Evolutionary conservation across 2,888 invertebrate genomes (phyloP).

Genomic region (Allolobophora icterica): DNA sequence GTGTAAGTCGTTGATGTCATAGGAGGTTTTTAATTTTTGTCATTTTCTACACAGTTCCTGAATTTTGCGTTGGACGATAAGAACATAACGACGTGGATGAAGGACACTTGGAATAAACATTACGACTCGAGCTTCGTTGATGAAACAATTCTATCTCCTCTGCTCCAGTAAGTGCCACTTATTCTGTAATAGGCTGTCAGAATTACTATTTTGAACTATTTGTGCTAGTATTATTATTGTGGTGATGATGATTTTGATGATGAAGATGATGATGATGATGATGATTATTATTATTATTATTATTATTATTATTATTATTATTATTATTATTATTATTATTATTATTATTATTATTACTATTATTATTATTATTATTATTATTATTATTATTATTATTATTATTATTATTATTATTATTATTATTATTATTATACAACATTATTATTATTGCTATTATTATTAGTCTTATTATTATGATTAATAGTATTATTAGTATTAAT

Average conservation of each 20-base stretch:
- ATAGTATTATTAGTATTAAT: too few relatives aligned
- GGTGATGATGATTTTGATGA: too few relatives aligned
- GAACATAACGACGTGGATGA: conserved; percentile 61
- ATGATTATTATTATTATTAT: not conserved
- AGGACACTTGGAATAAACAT: conserved; percentile 60
- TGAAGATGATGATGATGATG: too few relatives aligned
- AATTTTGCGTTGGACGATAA: conserved; percentile 60
- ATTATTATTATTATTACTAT: conserved; percentile 20
- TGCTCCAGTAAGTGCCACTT: conserved; percentile 53
- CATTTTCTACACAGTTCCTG: conserved; percentile 57
- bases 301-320: conserved; percentile 1
- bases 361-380: not conserved
- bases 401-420: not conserved
- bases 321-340: not conserved
- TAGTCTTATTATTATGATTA: too few relatives aligned
- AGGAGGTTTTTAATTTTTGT: not conserved
- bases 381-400: conserved; percentile 21
- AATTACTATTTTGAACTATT: not conserved
- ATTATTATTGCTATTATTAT: not conserved
- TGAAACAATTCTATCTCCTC: conserved; percentile 56
- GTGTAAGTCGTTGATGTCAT: not conserved
- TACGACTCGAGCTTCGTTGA: conserved; percentile 63
- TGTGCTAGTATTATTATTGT: conserved; percentile 1
- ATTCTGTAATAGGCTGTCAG: not conserved
- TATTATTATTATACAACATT: conserved; percentile 13